Conservation (phyloP, 2,113 vertebrate species). For the Syngnathus scovelli region DNA sequence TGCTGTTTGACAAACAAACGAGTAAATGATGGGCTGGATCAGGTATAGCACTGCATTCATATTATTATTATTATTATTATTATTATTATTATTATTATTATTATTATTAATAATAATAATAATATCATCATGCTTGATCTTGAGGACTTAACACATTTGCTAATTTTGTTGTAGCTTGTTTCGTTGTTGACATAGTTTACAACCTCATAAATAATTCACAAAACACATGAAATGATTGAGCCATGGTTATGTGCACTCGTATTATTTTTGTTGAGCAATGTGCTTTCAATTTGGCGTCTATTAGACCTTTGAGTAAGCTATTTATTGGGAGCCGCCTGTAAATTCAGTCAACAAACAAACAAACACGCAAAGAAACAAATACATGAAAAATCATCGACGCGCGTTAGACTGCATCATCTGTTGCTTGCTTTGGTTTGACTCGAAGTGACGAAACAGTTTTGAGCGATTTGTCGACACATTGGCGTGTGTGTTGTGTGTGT, state of each 20-base stretch:
- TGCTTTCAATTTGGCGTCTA: slow-evolving; percentile 2
- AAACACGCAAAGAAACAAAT: no score
- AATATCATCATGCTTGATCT: neutral
- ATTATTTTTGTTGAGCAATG: neutral
- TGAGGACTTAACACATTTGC: neutral
- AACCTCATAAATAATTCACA: slow-evolving; percentile 15
- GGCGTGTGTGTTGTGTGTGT: neutral
- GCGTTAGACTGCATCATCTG: neutral
- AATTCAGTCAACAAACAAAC: no score
- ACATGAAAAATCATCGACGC: no score
- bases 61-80: neutral
- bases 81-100: neutral
- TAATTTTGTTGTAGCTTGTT: neutral
- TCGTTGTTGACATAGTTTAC: neutral
- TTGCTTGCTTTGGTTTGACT: neutral
- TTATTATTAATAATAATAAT: no score
- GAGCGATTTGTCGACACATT: neutral
- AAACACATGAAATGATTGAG: slow-evolving; percentile 4
- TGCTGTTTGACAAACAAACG: neutral
- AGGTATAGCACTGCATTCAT: neutral
- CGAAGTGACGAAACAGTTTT: neutral
- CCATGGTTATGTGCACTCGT: neutral
- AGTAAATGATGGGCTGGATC: neutral
- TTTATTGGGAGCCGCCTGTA: neutral
- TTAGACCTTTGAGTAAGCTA: neutral